phyloP scores from a whole-genome alignment of 2,113 vertebrate species.

The Archilochus colubris region DNA sequence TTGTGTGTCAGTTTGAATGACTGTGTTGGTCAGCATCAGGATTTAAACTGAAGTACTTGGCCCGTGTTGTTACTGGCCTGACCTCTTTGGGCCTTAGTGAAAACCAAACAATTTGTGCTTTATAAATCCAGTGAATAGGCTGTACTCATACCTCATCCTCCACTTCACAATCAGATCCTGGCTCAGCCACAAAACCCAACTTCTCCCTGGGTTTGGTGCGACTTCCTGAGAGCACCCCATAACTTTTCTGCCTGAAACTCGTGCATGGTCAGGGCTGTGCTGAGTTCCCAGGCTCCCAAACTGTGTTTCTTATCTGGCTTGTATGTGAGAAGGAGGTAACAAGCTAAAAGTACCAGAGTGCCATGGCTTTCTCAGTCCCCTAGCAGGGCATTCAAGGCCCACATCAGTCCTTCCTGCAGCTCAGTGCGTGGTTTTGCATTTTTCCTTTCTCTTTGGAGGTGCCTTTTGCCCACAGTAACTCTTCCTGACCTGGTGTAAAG shows the following conservation, averaged over 20 bases:
- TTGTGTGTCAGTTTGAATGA: conserved; percentile 13
- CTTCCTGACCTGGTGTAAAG: neutral
- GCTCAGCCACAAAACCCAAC: neutral
- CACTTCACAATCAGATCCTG: neutral
- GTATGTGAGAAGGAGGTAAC: neutral
- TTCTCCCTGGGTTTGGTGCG: neutral
- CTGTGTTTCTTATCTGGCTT: neutral
- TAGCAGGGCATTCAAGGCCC: neutral
- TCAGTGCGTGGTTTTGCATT: neutral
- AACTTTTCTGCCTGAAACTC: neutral
- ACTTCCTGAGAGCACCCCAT: neutral
- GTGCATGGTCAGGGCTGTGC: neutral
- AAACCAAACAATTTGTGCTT: conserved; percentile 54
- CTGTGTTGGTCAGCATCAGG: neutral
- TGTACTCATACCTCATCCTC: conserved; percentile 16
- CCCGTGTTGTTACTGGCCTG: neutral
- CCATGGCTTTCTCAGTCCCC: neutral
- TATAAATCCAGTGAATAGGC: conserved; percentile 31
- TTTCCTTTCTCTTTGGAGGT: neutral
- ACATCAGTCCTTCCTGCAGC: neutral
- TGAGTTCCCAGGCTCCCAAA: neutral
- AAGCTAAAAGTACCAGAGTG: neutral
- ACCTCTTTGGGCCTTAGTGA: conserved; percentile 17
- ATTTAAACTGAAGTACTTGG: conserved; percentile 51
- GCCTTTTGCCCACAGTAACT: neutral